Base-by-base conservation (phyloP, 2,888 invertebrate genomes). In the Gonocerus acuteangulatus region DNA sequence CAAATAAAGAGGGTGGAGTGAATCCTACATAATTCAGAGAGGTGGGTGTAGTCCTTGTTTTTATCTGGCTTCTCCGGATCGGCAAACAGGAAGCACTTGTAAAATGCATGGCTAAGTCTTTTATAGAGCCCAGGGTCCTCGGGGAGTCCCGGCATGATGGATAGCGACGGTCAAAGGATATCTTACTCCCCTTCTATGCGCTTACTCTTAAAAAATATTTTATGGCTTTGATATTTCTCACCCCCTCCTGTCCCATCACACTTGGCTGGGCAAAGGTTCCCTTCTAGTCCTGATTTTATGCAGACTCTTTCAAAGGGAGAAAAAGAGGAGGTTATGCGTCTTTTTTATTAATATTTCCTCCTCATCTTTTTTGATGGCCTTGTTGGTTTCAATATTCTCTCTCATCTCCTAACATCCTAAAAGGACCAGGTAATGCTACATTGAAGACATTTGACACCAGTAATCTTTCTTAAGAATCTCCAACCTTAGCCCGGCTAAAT, bases 31-130 rank as follows among this genome's bases (percentile, higher is more conserved):
- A 57, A 57, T 57, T 57, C 47, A 57, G 19, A 47, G 44, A 36
- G 39, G 15, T 22, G n/a, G 44, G 36, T n/a, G n/a, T 18, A 34
- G 51, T 51, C 51, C 32, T 51, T 51, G 51, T 51, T 51, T 51
- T 51, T 51, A 34, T 34, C 27, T 27, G 27, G 27, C 27, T 27
- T 27, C 27, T 27, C 27, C 32, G 21, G 19, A 34, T 51, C 51
- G 51, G 57, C 44, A 42, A 61, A 52, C 49, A 60, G 57, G 61
- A 54, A 64, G 49, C 19, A 22, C 48, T 62, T 64, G 64, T 62
- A 64, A 58, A 64, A 64, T 64, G 64, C 64, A 64, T 61, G 64
- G 52, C 45, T 32, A 39, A 62, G 62, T 56, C 62, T 60, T 64
- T 64, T 57, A 57, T 56, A 57, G 48, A 64, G 60, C 63, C 49